Evolutionary conservation across 2,888 invertebrate species (phyloP), one percentile per base, ranked within the genome.

Genomic region (Andrena bucephala): DNA sequence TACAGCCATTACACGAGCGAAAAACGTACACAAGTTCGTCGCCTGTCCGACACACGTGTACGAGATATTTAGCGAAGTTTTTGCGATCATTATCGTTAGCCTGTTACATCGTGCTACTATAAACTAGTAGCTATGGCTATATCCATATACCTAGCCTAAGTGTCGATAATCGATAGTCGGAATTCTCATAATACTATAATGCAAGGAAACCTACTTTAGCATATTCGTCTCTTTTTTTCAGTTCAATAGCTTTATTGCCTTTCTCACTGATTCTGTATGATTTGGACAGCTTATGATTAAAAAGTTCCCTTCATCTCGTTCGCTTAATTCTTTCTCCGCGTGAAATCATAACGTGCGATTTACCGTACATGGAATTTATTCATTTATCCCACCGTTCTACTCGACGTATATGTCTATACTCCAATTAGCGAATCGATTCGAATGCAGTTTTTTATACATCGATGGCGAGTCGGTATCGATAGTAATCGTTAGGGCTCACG

Each of bases 191-290:
- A 87, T 89, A 90, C 86, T 86, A 86, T 88, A 87, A 90, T 90
- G 89, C 91, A 89, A 89, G 90, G 86, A 91, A 84, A 88, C 89
- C 91, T 90, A 92, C 87, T 87, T 90, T 90, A 92, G 88, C 88
- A 87, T 91, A 90, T 87, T 74, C 78, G 81, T 70, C 81, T 67
- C 50, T 57, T 81, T 57, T 81, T 70, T 77, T 77, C 85, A 87
- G 87, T 89, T 91, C 87, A 87, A 87, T 82, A 91, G 89, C 84
- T 84, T 91, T 91, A 91, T 92, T 91, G 91, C 90, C 90, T 90
- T 90, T 91, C 87, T 90, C 89, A 89, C 90, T 87, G 91, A 91
- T 90, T 91, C 87, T 88, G 89, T 89, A 89, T 89, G 90, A 89
- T 87, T 85, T 85, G 86, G 89, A 91, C 90, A 90, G 89, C 89